Evolutionary conservation across 2,888 invertebrate genomes (phyloP), one percentile per base, ranked within the genome.

Genomic region (Ecliptopera silaceata): DNA sequence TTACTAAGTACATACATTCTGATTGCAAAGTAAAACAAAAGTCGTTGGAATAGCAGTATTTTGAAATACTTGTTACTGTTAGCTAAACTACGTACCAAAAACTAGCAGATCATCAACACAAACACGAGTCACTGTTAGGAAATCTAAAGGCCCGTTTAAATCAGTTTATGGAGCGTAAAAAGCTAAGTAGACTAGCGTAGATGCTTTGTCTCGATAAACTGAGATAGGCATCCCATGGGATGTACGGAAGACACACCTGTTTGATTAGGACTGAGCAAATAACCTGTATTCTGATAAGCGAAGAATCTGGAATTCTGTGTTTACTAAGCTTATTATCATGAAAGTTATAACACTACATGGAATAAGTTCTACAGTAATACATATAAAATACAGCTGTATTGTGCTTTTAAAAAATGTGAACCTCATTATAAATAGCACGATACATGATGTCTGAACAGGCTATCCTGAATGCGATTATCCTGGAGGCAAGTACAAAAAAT

Each of bases 211-310:
- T 34, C 42, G 53, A 57, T 56, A 48, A 56, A 65, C 63, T 65
- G 57, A 61, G 56, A 41, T 29, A 51, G 49, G 46, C 26, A 57
- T 63, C 61, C 61, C 50, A 22, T 45, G 60, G 64, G 63, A 57
- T 56, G 26, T 22, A 12, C 15, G 52, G 54, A 54, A 59, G 61
- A 60, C 61, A 55, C 54, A 56, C 48, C 42, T 59, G 57, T 65
- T 61, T 59, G 57, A 48, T 57, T 56, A 58, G 63, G 61, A 56
- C 59, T 56, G 39, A 45, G 51, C 53, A 59, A 58, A 65, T 51
- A 54, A 56, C 34, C 55, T 32, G 44, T 47, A 57, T 64, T 49
- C n/a, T 57, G 18, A 55, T 36, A 29, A 12, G 18, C 48, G 43
- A 55, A 20, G 29, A 55, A 43, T 31, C 26, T 43, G 13, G 20